Evolutionary conservation across 2,797 vertebrate species (phyloP), one percentile per base, ranked within the genome.

Genomic region (Acanthurus lineatus): DNA sequence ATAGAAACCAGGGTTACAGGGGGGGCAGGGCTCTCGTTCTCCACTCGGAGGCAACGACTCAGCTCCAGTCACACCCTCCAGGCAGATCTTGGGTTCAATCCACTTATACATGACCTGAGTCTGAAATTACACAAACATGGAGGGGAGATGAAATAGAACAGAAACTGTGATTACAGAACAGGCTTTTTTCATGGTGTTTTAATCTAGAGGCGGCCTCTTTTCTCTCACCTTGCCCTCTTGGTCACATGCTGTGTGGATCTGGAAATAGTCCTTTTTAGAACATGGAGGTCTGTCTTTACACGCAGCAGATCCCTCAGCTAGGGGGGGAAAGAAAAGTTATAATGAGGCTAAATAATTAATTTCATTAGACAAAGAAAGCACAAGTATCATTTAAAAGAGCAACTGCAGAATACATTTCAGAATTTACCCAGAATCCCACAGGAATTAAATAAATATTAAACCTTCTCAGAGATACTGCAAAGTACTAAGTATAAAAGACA

Each of bases 1-100:
- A 90, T 97, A 98, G 94, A 98, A 99, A 67, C 98, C 98, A 2
- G 98, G 97, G 88, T 99, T 99, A 85, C 98, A 99, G 8, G 98
- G 98, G 0, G 98, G 98, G 73, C 98, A 99, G 22, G 96, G 94
- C 92, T 97, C 94, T 77, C 94, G 96, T 52, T 97, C 94, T 61
- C 97, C 98, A 88, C 97, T 97, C 74, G 96, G 94, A 83, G 98
- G 98, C 64, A 99, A 89, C 1, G 83, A 86, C 85, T 96, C 87
- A 0, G 97, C 96, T 77, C 93, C 91, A 0, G 92, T 62, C n/a
- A 96, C 89, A 28, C 94, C 95, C 40, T 98, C 97, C 73, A 96
- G 91, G 92, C 98, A 99, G 90, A 99, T 97, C 95, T 97, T 97
- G 7, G 98, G 98, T 82, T 98, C 95, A 52, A 98, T 96, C 98